Conservation (phyloP, 2,888 invertebrate species). For the Heteromyza rotundicornis region DNA sequence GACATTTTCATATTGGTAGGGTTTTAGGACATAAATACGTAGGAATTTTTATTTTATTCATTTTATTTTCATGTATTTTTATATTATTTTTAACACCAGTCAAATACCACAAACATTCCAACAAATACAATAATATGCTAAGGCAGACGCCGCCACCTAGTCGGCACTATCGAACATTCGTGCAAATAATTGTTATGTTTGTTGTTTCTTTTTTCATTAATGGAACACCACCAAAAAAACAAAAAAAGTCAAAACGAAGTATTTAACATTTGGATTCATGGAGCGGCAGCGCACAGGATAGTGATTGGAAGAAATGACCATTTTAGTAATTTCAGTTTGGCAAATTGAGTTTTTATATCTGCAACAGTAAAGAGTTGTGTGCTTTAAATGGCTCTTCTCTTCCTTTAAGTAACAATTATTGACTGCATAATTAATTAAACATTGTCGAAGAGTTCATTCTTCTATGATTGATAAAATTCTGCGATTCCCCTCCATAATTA, state of each 20-base stretch:
- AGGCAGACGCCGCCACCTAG: constrained; percentile 1
- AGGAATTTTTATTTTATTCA: not conserved
- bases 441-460: too few relatives aligned
- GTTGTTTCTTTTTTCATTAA: constrained; percentile 27
- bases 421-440: too few relatives aligned
- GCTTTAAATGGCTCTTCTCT: too few relatives aligned
- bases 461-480: too few relatives aligned
- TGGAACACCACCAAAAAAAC: constrained; percentile 18
- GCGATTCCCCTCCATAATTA: too few relatives aligned
- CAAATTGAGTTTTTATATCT: too few relatives aligned
- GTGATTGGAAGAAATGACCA: too few relatives aligned
- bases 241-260: not conserved
- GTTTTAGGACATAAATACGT: not conserved
- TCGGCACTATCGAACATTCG: constrained; percentile 20
- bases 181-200: constrained; percentile 29
- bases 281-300: too few relatives aligned
- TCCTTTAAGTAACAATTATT: too few relatives aligned
- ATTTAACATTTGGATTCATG: not conserved
- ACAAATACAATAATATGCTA: not conserved
- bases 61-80: constrained; percentile 10
- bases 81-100: not conserved
- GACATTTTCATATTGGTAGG: constrained; percentile 15
- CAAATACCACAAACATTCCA: not conserved
- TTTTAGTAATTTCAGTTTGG: too few relatives aligned
- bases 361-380: too few relatives aligned